These are phyloP conservation scores for Pedionomus torquatus DNA, from an alignment of 2,113 vertebrate genomes.

Conservation along the genomic window DNA sequence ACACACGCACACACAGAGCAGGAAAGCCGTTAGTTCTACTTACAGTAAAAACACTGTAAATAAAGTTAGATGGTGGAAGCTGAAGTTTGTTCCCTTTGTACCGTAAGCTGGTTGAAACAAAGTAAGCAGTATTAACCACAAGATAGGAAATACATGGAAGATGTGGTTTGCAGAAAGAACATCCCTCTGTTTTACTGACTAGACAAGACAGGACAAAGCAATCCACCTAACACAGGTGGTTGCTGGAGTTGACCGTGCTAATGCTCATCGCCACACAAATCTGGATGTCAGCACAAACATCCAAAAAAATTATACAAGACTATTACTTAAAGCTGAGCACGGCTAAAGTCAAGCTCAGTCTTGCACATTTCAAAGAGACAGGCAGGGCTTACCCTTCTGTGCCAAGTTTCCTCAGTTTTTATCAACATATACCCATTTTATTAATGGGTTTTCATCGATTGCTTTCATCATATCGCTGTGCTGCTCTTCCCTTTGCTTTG, in stretches of 20 bases:
- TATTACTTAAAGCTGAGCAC: not conserved
- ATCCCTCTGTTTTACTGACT: not conserved
- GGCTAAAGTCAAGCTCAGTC: not conserved
- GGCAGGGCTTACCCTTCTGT: not conserved
- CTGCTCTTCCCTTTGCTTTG: not conserved
- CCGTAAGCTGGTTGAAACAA: slow-evolving; percentile 51
- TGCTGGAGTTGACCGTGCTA: not conserved
- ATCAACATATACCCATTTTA: not conserved
- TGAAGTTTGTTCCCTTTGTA: slow-evolving; percentile 39
- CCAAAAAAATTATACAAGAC: not conserved
- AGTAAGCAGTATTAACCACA: slow-evolving; percentile 31
- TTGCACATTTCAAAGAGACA: not conserved
- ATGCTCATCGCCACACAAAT: not conserved
- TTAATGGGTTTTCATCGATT: not conserved
- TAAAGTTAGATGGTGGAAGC: slow-evolving; percentile 28
- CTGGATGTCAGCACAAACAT: not conserved
- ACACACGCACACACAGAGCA: not conserved
- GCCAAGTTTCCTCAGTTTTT: not conserved
- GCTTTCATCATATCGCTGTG: not conserved
- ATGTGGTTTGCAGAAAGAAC: not conserved
- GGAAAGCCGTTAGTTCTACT: slow-evolving; percentile 5
- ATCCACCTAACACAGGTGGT: not conserved
- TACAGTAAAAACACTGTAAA: slow-evolving; percentile 37
- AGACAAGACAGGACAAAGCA: not conserved
- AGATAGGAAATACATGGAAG: not conserved